These are phyloP conservation scores for Fopius arisanus DNA, from an alignment of 1,140 invertebrate species.

Conservation along the genomic window DNA sequence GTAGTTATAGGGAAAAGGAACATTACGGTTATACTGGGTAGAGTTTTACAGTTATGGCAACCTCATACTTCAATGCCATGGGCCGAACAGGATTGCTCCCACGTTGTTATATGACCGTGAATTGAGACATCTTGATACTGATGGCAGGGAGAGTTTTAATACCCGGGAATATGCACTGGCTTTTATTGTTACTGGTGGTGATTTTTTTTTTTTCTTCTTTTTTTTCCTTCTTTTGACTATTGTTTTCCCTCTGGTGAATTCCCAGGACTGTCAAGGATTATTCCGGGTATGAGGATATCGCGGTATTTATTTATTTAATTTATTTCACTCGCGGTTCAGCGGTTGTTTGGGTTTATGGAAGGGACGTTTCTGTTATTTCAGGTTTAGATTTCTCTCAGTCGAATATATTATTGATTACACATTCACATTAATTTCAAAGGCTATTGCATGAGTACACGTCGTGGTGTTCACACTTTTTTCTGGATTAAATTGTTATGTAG, in stretches of 20 bases:
- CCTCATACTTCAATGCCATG: conserved; percentile 3
- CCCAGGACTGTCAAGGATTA: background rate
- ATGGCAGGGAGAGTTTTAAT: background rate
- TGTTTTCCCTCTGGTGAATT: background rate
- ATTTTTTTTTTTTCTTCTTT: background rate
- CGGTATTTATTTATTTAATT: too few species aligned
- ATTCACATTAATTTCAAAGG: too few species aligned
- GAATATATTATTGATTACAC: too few species aligned
- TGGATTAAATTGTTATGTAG: background rate
- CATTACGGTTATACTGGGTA: conserved; percentile 3
- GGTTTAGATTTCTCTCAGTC: too few species aligned
- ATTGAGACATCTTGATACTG: background rate
- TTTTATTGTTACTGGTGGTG: background rate
- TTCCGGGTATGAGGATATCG: too few species aligned
- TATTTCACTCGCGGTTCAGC: too few species aligned
- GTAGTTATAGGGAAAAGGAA: background rate
- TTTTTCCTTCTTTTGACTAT: background rate
- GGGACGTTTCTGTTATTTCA: too few species aligned
- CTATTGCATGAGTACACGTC: too few species aligned
- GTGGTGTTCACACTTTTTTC: too few species aligned
- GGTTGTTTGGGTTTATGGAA: too few species aligned
- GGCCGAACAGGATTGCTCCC: background rate
- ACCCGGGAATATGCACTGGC: background rate
- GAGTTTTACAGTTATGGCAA: conserved; percentile 12
- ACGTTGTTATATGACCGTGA: conserved; percentile 14